These are phyloP conservation scores for Sitobion miscanthi DNA, from an alignment of 1,140 invertebrate genomes.

Conservation along the genomic window DNA sequence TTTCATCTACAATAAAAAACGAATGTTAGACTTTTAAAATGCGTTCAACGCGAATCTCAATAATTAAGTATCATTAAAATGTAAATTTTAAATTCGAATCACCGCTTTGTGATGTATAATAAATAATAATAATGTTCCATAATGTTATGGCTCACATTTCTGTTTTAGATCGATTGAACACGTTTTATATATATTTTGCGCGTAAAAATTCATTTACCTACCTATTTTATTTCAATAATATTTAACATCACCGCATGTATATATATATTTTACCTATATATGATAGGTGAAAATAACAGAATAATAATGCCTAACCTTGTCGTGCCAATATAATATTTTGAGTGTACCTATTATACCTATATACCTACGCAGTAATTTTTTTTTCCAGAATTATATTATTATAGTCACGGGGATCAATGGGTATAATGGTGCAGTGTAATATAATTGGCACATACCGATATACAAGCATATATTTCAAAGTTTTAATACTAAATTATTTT, in stretches of 20 bases:
- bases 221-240: background rate
- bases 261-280: background rate
- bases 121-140: background rate
- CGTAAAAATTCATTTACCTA: background rate
- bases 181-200: background rate
- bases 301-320: background rate
- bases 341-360: background rate
- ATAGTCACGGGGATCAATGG: background rate
- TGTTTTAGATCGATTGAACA: background rate
- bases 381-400: background rate
- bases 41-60: background rate
- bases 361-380: background rate
- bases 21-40: background rate
- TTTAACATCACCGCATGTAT: background rate
- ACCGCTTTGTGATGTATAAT: background rate
- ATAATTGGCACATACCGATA: background rate
- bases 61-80: background rate
- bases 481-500: slow-evolving; percentile 6
- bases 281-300: background rate
- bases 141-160: background rate
- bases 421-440: background rate
- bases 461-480: slow-evolving; percentile 5
- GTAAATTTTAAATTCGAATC: background rate
- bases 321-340: background rate
- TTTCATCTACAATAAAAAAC: background rate